These are phyloP conservation scores for Salvelinus namaycush DNA, from an alignment of 2,113 vertebrate genomes.

Conservation along the genomic window DNA sequence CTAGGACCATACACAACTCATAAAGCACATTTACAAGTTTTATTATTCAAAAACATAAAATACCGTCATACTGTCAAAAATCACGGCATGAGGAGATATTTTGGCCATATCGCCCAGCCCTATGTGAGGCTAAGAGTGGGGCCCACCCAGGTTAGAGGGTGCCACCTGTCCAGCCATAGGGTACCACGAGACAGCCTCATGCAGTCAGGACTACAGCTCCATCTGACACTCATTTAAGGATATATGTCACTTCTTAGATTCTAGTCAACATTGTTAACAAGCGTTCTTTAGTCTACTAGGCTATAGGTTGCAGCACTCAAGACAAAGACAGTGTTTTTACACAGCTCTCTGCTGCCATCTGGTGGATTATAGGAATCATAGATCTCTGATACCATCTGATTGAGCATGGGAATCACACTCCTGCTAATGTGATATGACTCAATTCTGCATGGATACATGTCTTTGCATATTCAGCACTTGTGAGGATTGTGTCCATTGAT, in stretches of 20 bases:
- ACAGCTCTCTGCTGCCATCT: conserved; percentile 64
- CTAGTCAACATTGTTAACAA: neutral
- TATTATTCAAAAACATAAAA: no score
- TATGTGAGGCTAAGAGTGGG: neutral
- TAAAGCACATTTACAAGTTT: no score
- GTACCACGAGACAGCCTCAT: neutral
- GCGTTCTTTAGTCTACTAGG: neutral
- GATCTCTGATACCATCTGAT: no score
- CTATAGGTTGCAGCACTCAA: neutral
- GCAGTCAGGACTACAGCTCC: neutral
- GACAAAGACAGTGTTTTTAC: neutral
- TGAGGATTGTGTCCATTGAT: no score
- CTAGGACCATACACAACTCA: no score
- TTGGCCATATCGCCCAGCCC: no score
- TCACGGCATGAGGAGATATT: no score
- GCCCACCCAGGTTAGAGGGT: conserved; percentile 26
- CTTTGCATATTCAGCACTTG: no score
- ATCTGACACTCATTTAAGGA: neutral
- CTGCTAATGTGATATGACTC: conserved; percentile 38
- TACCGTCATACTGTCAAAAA: no score
- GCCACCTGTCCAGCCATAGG: conserved; percentile 10
- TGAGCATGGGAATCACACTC: no score
- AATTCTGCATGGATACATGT: conserved; percentile 48
- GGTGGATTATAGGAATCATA: conserved; percentile 31
- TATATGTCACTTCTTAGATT: neutral